Conservation (phyloP, 2,797 vertebrate species). For the Gymnocypris eckloni region DNA sequence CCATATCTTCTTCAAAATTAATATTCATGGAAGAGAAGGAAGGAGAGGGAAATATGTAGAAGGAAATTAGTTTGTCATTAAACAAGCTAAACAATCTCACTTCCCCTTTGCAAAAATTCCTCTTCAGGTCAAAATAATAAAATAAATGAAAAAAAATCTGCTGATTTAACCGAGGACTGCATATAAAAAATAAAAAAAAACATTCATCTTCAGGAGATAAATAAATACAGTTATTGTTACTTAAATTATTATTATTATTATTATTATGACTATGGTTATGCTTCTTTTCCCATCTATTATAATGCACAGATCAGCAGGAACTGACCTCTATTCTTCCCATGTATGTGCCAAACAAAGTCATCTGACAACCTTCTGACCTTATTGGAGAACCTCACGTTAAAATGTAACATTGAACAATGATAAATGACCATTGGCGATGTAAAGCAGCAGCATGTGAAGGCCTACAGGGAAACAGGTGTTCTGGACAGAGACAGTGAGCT, state of each 20-base stretch:
- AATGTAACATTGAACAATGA: conserved; percentile 6
- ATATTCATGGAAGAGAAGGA: background rate
- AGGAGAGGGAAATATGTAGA: background rate
- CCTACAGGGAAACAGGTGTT: conserved; percentile 49
- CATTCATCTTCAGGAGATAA: too few species aligned
- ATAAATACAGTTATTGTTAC: too few species aligned
- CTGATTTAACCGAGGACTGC: background rate
- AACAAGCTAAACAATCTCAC: background rate
- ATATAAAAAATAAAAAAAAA: background rate
- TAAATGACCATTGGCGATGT: background rate
- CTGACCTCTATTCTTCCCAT: background rate
- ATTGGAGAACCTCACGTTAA: conserved; percentile 11
- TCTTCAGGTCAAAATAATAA: conserved; percentile 6
- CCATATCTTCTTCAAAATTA: conserved; percentile 1
- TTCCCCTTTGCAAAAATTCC: background rate
- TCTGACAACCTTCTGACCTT: background rate
- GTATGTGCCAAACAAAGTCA: background rate
- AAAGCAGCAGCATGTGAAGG: background rate
- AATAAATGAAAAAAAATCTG: background rate
- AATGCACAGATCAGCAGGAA: background rate
- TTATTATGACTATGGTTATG: background rate
- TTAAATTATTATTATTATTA: background rate
- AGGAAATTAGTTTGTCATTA: background rate
- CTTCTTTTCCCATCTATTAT: background rate
- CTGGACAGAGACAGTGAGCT: conserved; percentile 45